Conservation (phyloP, 2,797 vertebrate genomes). For the Hemitrygon akajei region DNA sequence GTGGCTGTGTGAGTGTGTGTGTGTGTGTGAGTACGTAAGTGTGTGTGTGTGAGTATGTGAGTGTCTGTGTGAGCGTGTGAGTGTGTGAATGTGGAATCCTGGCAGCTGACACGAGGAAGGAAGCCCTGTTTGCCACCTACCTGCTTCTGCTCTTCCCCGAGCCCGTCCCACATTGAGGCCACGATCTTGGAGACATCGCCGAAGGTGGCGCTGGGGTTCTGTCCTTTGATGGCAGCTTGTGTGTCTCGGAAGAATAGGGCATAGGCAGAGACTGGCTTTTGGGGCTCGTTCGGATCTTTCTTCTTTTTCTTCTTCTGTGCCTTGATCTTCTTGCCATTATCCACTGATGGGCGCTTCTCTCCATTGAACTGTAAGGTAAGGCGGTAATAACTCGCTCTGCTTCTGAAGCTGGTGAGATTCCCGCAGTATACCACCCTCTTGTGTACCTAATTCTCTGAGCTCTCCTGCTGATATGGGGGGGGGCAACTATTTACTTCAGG, state of each 20-base stretch:
- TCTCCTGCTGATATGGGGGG: no score
- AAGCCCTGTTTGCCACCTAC: constrained; percentile 52
- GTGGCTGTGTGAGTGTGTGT: no score
- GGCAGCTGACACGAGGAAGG: neutral
- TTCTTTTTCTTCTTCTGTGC: constrained; percentile 99
- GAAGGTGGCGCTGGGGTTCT: constrained; percentile 94
- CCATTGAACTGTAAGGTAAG: constrained; percentile 72
- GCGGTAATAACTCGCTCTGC: neutral
- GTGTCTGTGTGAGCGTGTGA: no score
- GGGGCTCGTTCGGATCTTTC: constrained; percentile 96
- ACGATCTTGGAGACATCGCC: constrained; percentile 97
- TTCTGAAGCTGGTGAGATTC: neutral
- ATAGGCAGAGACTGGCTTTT: constrained; percentile 93
- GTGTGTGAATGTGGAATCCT: neutral
- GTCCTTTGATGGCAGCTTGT: constrained; percentile 93
- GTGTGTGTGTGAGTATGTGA: no score
- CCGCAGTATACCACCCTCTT: neutral
- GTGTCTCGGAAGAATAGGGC: constrained; percentile 97
- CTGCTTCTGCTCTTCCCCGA: constrained; percentile 96
- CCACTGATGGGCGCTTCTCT: constrained; percentile 88
- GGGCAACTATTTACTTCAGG: no score
- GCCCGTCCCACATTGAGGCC: constrained; percentile 96
- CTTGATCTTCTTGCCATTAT: constrained; percentile 92
- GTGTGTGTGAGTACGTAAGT: no score
- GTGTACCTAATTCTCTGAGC: no score